These are phyloP conservation scores for Tokudaia muenninki DNA, from an alignment of 2,797 vertebrate species.

Conservation along the genomic window DNA sequence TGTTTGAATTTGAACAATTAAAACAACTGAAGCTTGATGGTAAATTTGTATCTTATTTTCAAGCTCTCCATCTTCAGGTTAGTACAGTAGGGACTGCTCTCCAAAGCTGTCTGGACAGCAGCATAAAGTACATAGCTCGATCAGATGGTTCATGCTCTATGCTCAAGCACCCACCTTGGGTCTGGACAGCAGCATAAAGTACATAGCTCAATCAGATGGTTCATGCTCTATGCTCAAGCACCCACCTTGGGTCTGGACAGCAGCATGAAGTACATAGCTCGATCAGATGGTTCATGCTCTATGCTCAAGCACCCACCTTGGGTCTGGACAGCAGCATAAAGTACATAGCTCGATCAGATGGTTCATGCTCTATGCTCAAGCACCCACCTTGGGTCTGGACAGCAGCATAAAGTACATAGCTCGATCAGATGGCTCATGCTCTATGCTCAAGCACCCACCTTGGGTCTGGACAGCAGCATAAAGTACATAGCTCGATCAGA, in stretches of 20 bases:
- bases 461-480: not conserved
- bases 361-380: not conserved
- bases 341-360: not conserved
- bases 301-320: not conserved
- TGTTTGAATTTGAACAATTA: conserved; percentile 68
- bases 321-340: not conserved
- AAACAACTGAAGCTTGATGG: conserved; percentile 69
- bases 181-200: not conserved
- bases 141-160: not conserved
- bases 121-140: not conserved
- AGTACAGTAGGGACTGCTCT: not conserved
- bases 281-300: not conserved
- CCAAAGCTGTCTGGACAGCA: not conserved
- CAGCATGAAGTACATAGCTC: not conserved
- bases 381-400: not conserved
- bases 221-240: not conserved
- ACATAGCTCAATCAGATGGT: not conserved
- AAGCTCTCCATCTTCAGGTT: not conserved
- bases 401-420: not conserved
- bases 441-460: not conserved
- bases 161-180: conserved; percentile 24
- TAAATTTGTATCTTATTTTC: conserved; percentile 54
- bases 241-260: not conserved
- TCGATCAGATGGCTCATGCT: not conserved
- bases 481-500: not conserved